Conservation (phyloP, 1,140 invertebrate genomes). For the Drosophila micromelanica region DNA sequence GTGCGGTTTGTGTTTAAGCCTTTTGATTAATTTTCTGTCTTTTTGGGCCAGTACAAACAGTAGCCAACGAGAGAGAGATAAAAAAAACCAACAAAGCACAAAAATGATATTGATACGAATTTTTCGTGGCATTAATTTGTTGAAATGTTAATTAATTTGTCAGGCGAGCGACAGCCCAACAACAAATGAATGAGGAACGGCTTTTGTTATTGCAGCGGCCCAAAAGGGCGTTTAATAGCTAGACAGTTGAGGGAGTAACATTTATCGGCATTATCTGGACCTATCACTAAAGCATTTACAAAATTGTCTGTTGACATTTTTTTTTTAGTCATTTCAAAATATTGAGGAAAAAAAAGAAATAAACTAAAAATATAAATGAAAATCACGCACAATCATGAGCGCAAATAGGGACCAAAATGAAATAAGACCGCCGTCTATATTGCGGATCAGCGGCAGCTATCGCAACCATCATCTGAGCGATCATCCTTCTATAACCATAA, state of each 20-base stretch:
- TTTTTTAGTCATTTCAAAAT: constrained; percentile 11
- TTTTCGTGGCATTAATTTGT: constrained; percentile 65
- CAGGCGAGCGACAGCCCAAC: constrained; percentile 47
- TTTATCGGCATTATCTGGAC: neutral
- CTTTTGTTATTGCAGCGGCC: no score
- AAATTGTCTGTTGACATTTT: constrained; percentile 41
- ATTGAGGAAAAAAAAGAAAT: neutral
- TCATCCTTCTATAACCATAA: constrained; percentile 39
- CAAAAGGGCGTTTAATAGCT: no score
- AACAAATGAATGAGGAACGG: neutral
- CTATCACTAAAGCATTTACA: constrained; percentile 30
- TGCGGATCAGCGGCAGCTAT: constrained; percentile 34
- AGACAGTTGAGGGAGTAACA: neutral
- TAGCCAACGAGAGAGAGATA: constrained; percentile 51
- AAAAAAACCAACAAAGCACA: constrained; percentile 14
- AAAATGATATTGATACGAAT: constrained; percentile 51
- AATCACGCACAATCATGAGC: constrained; percentile 7
- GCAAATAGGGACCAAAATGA: constrained; percentile 11
- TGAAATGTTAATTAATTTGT: constrained; percentile 77
- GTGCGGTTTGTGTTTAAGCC: constrained; percentile 55
- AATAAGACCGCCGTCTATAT: constrained; percentile 25
- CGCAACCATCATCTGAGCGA: constrained; percentile 21
- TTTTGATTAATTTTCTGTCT: constrained; percentile 68
- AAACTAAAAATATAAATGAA: neutral
- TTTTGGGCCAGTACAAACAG: constrained; percentile 44